Base-by-base conservation (phyloP, 2,113 vertebrate species). In the Clarias macrocephalus region DNA sequence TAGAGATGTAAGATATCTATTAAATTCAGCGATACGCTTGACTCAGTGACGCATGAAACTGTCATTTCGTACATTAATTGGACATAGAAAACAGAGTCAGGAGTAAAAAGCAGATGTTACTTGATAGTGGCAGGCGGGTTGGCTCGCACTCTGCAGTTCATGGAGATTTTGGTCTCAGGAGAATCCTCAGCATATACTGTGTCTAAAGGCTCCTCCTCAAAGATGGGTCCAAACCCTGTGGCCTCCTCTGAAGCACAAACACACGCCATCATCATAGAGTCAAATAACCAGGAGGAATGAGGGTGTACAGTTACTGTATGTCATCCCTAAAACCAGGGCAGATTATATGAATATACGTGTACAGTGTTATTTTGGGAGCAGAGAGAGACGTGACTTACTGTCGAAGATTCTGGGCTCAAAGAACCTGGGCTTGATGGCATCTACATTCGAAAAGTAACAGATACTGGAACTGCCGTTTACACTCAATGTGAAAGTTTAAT, bases 181-280 rank as follows among this genome's bases (percentile, higher is more conserved):
- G 97, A 99, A 91, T 99, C 98, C 90, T 99, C 97, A 8, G 95
- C 96, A 89, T 99, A 99, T 88, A 99, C 96, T 16, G 98, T 97
- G 92, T 99, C 97, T 66, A 98, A 95, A 4, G 98, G 98, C 60
- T 99, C 97, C 88, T 99, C 98, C 93, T 99, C 98, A 95, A 99
- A 99, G 92, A 99, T 96, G 0, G 98, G 98, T 23, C 98, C 98
- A 87, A 98, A 98, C 82, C 97, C 96, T 92, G 97, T 99, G 70
- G 97, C 97, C 87, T 99, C 98, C 86, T 99, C 98, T 97, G 94
- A 91, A 88, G 75, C 21, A 86, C 18, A 89, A 9, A 48, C 63
- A 63, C 37, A 62, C 84, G 59, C 81, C 10, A 18, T 82, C 83
- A 79, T 18, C 60, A 12, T 86, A 28, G 54, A 62, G 48, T 65